phyloP scores from a whole-genome alignment of 2,888 invertebrate genomes.

The Criorhina ranunculi region DNA sequence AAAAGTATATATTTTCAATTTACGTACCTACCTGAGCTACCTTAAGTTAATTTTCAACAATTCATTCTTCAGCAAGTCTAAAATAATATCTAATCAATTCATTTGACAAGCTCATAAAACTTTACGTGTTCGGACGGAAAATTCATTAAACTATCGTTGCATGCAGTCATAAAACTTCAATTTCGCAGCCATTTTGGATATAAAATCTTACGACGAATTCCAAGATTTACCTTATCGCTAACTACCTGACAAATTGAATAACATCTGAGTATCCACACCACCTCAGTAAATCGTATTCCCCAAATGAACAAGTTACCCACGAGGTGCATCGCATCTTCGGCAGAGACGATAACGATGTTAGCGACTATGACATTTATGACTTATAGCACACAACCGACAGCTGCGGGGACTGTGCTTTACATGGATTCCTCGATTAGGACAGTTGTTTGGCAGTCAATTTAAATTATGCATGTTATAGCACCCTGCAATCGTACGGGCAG shows the following conservation, averaged over 20 bases:
- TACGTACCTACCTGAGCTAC: no score
- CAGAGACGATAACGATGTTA: background rate
- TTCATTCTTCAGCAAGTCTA: no score
- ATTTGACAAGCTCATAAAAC: background rate
- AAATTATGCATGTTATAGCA: conserved; percentile 45
- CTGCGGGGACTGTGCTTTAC: background rate
- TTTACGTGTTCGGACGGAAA: conserved; percentile 34
- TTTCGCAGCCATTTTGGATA: conserved; percentile 9
- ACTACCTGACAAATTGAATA: conserved; percentile 37
- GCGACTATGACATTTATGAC: conserved; percentile 12
- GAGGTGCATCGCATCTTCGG: conserved; percentile 14
- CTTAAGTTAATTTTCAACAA: no score
- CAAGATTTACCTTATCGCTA: conserved; percentile 39
- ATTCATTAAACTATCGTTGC: conserved; percentile 15
- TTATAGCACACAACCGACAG: conserved; percentile 11
- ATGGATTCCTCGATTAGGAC: conserved; percentile 40
- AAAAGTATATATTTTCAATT: no score
- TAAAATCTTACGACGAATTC: conserved; percentile 27
- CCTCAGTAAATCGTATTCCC: conserved; percentile 18
- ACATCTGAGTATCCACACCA: conserved; percentile 10
- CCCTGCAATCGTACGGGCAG: background rate
- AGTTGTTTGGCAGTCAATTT: conserved; percentile 36
- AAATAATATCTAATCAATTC: background rate
- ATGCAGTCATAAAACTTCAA: conserved; percentile 38
- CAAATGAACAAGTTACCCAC: conserved; percentile 16